A percentile compares a stretch with the other conserved stretches of the same genome.
Conservation (phyloP, 2,797 vertebrate species). For the Champsocephalus gunnari region DNA sequence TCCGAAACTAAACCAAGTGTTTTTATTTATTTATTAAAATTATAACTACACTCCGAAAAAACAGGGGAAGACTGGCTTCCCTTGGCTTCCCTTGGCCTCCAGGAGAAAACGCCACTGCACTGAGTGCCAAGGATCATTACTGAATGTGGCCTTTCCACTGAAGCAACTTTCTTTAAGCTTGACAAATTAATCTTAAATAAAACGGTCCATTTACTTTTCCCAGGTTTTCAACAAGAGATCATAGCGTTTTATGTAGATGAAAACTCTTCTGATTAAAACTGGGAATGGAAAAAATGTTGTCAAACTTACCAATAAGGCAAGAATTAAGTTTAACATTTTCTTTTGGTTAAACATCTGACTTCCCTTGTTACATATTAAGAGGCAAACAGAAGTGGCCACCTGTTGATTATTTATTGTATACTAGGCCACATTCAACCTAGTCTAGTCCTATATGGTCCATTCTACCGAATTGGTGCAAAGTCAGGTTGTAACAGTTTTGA, state of each 20-base stretch:
- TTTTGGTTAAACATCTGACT: background rate
- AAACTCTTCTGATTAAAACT: background rate
- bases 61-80: no score
- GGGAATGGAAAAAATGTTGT: background rate
- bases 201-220: background rate
- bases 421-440: no score
- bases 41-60: no score
- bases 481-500: no score
- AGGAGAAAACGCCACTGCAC: background rate
- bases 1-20: no score
- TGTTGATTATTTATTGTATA: no score
- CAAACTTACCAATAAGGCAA: background rate
- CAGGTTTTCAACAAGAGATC: background rate
- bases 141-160: background rate
- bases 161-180: background rate
- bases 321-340: background rate
- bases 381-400: no score
- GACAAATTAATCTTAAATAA: background rate
- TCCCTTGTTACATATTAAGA: slow-evolving; percentile 2
- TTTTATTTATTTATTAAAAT: no score
- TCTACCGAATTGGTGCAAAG: no score
- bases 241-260: background rate
- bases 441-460: no score
- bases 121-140: background rate
- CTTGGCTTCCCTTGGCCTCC: no score